These are phyloP conservation scores for Onthophagus sagittarius DNA, from an alignment of 2,888 invertebrate genomes.

Conservation along the genomic window DNA sequence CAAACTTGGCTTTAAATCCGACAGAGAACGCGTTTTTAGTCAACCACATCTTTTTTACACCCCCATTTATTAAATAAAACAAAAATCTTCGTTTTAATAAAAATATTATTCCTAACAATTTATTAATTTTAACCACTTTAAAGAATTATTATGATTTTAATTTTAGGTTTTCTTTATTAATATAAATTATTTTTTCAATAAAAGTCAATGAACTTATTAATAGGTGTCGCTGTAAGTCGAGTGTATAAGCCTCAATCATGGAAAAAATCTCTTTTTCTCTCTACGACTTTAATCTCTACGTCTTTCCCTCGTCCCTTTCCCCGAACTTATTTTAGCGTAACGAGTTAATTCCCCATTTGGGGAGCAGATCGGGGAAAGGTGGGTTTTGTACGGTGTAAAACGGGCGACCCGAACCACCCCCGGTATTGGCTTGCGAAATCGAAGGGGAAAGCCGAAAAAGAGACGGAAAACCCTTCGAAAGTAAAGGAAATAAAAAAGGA, in stretches of 20 bases:
- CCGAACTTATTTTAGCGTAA: conserved; percentile 24
- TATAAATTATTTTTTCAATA: background rate
- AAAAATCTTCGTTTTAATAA: too few species aligned
- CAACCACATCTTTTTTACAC: background rate
- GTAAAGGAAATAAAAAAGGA: too few species aligned
- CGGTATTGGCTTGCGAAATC: background rate
- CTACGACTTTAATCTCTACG: background rate
- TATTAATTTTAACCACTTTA: too few species aligned
- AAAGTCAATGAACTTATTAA: background rate
- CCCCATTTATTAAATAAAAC: too few species aligned
- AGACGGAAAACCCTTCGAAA: background rate
- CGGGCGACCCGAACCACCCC: background rate
- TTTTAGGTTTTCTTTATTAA: background rate
- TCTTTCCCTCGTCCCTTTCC: conserved; percentile 12
- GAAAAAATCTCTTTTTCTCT: background rate
- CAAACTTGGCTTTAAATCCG: conserved; percentile 35
- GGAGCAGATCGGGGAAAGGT: background rate
- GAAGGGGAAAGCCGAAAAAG: background rate
- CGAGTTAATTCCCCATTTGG: conserved; percentile 24
- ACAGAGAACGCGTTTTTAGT: background rate
- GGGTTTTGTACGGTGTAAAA: background rate
- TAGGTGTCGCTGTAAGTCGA: background rate
- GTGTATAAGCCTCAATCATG: background rate
- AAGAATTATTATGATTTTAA: too few species aligned
- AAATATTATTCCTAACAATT: too few species aligned